Base-by-base conservation (phyloP, 2,888 invertebrate species). In the Priocnemis perturbator region DNA sequence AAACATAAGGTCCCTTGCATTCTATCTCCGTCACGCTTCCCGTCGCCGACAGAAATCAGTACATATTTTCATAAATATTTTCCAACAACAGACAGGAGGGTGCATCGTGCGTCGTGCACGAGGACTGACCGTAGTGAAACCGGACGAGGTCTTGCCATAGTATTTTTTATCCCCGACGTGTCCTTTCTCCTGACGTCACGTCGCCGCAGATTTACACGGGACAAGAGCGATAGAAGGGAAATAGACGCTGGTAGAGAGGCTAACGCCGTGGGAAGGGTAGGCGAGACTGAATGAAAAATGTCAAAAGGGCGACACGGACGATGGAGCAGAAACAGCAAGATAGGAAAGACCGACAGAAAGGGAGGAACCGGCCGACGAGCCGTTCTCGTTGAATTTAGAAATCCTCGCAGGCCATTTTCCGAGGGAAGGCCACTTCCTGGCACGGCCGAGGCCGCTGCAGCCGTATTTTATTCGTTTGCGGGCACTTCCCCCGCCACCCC, bases 381-480 rank as follows among this genome's bases (percentile, higher is more conserved):
- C 60, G 64, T 67, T 71, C 69, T 48, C 68, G 73, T 71, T 74
- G 77, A 78, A 80, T 80, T 73, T 70, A 69, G 78, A 78, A 78
- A 78, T 73, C 74, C 72, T 26, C 71, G 77, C 66, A 69, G 69
- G 60, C 73, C 76, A 69, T 80, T 79, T 80, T 68, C 71, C 69
- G 58, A 71, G 71, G 71, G 66, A 77, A 65, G 71, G 67, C 76
- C 71, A 72, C 78, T 77, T 81, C 77, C 80, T 79, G 74, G 68
- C 45, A 53, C 20, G 62, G 56, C 52, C 44, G 52, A 66, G 63
- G 62, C 71, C 67, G 62, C 44, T 55, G 69, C 68, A 60, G 55
- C 73, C 71, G 77, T 81, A 81, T 81, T 81, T 81, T 81, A 81
- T 79, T 76, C 79, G 77, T 60, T 70, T 64, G 69, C 70, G 73